Conservation (phyloP, 2,113 vertebrate species). For the Nothobranchius furzeri region DNA sequence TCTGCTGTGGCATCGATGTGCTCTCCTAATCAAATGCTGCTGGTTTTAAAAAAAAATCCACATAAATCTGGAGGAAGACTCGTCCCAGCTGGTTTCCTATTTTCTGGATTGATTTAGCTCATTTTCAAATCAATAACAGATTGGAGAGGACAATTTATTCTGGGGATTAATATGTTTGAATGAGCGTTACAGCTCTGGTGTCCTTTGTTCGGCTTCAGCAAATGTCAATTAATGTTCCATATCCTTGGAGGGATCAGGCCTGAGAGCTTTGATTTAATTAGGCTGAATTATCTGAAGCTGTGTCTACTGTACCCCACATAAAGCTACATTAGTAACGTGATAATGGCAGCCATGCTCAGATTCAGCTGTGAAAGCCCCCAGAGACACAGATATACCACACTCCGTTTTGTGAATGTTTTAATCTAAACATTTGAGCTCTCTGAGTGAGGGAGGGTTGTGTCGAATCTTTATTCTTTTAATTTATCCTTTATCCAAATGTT, state of each 20-base stretch:
- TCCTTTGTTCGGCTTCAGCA: constrained; percentile 77
- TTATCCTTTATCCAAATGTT: too few relatives aligned
- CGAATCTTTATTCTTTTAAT: neutral
- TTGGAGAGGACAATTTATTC: constrained; percentile 65
- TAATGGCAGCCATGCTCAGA: constrained; percentile 57
- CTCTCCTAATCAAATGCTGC: constrained; percentile 41
- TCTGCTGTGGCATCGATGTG: constrained; percentile 22
- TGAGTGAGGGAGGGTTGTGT: neutral
- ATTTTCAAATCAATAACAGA: constrained; percentile 64
- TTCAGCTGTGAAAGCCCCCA: constrained; percentile 14
- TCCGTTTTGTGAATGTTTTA: neutral
- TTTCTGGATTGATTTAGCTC: constrained; percentile 61
- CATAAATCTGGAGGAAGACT: constrained; percentile 35
- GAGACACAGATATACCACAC: neutral
- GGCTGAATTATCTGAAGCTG: constrained; percentile 70
- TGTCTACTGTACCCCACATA: constrained; percentile 66
- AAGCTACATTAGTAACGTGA: constrained; percentile 60
- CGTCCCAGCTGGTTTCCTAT: constrained; percentile 20
- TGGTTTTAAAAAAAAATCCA: constrained; percentile 40
- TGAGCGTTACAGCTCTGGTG: constrained; percentile 64
- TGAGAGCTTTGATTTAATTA: constrained; percentile 76
- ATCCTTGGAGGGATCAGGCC: constrained; percentile 68
- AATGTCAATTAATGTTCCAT: constrained; percentile 80
- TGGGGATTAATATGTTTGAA: constrained; percentile 70
- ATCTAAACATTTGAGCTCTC: neutral